A percentile compares a stretch with the other conserved stretches of the same genome.
Conservation (phyloP, 2,113 vertebrate species). For the Elachura formosa region DNA sequence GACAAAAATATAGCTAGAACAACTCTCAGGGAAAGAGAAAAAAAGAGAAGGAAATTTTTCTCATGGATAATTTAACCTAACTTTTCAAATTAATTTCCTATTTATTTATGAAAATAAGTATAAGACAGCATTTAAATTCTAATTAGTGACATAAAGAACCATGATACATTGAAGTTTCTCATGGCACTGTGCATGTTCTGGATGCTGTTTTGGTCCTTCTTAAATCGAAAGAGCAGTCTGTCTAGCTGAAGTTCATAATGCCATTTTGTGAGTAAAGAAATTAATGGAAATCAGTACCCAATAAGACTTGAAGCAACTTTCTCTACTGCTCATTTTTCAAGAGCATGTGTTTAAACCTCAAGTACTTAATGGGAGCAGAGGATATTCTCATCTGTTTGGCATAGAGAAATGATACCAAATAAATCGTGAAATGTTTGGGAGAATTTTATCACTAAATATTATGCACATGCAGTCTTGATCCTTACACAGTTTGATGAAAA, state of each 20-base stretch:
- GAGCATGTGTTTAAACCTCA: not conserved
- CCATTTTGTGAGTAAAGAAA: not conserved
- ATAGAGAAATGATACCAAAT: not conserved
- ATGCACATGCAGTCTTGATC: not conserved
- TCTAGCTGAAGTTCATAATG: not conserved
- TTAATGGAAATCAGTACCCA: not conserved
- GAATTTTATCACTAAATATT: conserved; percentile 9
- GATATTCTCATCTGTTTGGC: not conserved
- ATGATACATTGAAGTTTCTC: not conserved
- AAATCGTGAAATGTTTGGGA: not conserved
- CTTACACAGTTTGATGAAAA: not conserved
- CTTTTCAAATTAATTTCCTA: not conserved
- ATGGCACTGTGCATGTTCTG: not conserved
- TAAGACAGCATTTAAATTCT: not conserved
- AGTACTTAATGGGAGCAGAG: not conserved
- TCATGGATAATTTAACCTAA: not conserved
- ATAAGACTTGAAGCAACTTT: not conserved
- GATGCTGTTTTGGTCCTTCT: not conserved
- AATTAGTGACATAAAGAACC: not conserved
- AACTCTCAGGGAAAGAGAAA: not conserved
- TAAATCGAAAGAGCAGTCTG: not conserved
- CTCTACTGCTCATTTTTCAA: not conserved
- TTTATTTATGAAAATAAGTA: not conserved
- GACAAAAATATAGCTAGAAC: not conserved
- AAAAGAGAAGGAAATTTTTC: not conserved